Conservation (phyloP, 2,797 vertebrate species). For the Columba guinea region DNA sequence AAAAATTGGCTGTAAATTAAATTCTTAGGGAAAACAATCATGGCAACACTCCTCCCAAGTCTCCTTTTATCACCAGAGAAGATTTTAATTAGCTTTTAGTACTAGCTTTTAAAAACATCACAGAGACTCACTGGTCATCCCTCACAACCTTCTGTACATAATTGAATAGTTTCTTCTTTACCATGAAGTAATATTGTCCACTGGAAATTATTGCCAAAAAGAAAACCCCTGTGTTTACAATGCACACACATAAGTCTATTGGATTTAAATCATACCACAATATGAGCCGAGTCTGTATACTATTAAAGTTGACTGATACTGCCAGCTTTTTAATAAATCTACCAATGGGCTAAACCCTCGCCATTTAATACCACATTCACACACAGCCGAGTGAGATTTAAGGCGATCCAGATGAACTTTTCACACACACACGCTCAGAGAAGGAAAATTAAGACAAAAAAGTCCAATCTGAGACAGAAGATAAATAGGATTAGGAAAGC, state of each 20-base stretch:
- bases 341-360: neutral
- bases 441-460: constrained; percentile 57
- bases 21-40: constrained; percentile 80
- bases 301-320: constrained; percentile 37
- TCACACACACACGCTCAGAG: neutral
- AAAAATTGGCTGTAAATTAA: constrained; percentile 81
- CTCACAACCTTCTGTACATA: constrained; percentile 44
- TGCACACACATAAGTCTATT: neutral
- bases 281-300: neutral
- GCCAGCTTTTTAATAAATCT: constrained; percentile 45
- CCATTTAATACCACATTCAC: neutral
- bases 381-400: neutral
- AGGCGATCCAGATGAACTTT: constrained; percentile 43
- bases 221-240: constrained; percentile 35
- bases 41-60: constrained; percentile 72
- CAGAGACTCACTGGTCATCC: constrained; percentile 68
- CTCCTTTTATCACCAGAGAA: constrained; percentile 79
- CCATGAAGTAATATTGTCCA: constrained; percentile 21
- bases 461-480: constrained; percentile 14
- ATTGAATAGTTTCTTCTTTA: constrained; percentile 44
- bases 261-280: constrained; percentile 24
- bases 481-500: constrained; percentile 37
- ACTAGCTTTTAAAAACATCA: constrained; percentile 75
- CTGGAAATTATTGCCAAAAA: constrained; percentile 42
- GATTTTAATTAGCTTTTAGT: constrained; percentile 83